phyloP scores from a whole-genome alignment of 2,797 vertebrate species.

The Rousettus madagascariensis region DNA sequence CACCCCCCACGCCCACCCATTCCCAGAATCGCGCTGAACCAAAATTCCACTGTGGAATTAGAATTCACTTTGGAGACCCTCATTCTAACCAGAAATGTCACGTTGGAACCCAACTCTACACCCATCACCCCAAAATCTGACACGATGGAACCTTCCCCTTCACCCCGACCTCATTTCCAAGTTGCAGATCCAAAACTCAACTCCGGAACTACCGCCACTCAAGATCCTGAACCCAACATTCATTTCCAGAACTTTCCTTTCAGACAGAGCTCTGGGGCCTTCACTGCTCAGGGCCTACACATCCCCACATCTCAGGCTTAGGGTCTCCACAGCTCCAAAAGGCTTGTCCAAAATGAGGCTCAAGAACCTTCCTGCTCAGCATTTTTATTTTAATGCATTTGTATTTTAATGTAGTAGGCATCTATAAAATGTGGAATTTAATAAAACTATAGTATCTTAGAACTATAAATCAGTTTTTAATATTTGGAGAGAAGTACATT shows the following conservation, averaged over 20 bases:
- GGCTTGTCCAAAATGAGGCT: too few species aligned
- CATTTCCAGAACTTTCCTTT: not conserved
- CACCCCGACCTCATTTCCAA: not conserved
- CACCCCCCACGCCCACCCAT: not conserved
- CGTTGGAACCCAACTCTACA: not conserved
- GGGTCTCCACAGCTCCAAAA: not conserved
- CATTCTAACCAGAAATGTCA: not conserved
- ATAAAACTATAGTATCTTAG: constrained; percentile 5
- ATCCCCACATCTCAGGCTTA: fast-evolving
- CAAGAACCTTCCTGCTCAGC: not conserved
- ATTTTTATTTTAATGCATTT: constrained; percentile 34
- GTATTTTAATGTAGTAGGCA: constrained; percentile 50
- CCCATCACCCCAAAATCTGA: not conserved
- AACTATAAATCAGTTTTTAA: constrained; percentile 42
- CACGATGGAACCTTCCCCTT: not conserved
- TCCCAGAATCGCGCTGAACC: not conserved
- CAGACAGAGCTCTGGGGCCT: not conserved
- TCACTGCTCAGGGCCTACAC: not conserved
- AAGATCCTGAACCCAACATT: not conserved
- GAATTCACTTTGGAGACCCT: not conserved
- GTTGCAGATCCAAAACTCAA: fast-evolving
- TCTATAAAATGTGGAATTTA: constrained; percentile 47
- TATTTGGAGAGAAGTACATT: constrained; percentile 47
- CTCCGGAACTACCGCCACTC: not conserved
- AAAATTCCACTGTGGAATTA: not conserved